Base-by-base conservation (phyloP, 2,113 vertebrate species). In the Hippocampus comes region DNA sequence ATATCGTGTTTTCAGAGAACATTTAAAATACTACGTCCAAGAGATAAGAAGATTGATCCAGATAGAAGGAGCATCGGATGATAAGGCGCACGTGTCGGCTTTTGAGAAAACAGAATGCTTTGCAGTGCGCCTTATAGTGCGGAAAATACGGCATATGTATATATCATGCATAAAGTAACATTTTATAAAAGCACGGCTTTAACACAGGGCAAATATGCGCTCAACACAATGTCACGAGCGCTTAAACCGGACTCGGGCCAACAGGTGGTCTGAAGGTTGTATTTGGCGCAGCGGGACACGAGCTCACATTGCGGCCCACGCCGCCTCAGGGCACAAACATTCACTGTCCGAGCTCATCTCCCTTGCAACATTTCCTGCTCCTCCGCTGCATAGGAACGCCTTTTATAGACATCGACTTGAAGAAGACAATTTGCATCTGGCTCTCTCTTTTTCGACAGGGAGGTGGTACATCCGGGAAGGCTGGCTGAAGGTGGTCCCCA, bases 391-490 rank as follows among this genome's bases (percentile, higher is more conserved):
- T 2, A 8, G 20, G 11, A 17, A n/a, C 17, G 15, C 51, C 43
- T 46, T 46, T 43, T 46, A 46, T 46, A 46, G 2, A 11, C 12
- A 12, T 46, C 11, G 1, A 5, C 17, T 57, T 57, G 34, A 34
- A 61, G n/a, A 56, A 21, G 23, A 27, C 9, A 10, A 46, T 49
- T 25, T 21, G 43, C 15, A 2, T 14, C 27, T 43, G 51, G 51
- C 49, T 46, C 34, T 46, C 14, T 46, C 43, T 46, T 11, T 48
- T 57, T 9, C 60, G 71, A 21, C 88, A 92, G 92, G 89, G 25
- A 86, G 87, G 53, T 88, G 89, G 85, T 91, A 81, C 80, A 86
- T 94, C 86, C 88, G 84, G 1, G 94, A 92, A 87, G 92, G 92
- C 79, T 89, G 92, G 92, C 91, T 95, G 68, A 88, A 86, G 77